These are phyloP conservation scores for Phenacoccus solenopsis DNA, from an alignment of 1,140 invertebrate species.

Conservation along the genomic window DNA sequence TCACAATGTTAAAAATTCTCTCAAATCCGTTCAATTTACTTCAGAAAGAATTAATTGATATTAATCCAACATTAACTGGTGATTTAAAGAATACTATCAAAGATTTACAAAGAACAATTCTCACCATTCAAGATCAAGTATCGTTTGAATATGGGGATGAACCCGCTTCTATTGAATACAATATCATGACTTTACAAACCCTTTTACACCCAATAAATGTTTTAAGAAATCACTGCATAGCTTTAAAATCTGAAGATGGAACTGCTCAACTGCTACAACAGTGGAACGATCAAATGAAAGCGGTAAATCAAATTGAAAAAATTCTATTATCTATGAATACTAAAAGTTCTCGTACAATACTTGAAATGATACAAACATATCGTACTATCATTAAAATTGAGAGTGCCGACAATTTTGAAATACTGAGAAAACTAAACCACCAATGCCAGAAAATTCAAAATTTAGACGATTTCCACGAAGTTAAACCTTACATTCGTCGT, in stretches of 20 bases:
- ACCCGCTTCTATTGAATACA: slow-evolving; percentile 26
- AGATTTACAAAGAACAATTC: slow-evolving; percentile 27
- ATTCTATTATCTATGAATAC: not conserved
- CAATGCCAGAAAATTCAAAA: not conserved
- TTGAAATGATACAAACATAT: not conserved
- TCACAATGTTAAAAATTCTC: slow-evolving; percentile 28
- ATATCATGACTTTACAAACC: slow-evolving; percentile 26
- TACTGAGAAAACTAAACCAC: not conserved
- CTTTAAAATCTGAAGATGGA: not conserved
- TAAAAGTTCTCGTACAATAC: not conserved
- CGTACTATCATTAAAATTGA: not conserved
- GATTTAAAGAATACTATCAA: slow-evolving; percentile 26
- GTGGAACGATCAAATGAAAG: not conserved
- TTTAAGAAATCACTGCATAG: slow-evolving; percentile 20
- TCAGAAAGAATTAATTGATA: slow-evolving; percentile 19
- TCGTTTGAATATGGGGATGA: slow-evolving; percentile 28
- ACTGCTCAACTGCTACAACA: not conserved
- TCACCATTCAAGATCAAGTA: slow-evolving; percentile 28
- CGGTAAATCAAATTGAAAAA: not conserved
- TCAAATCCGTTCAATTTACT: slow-evolving; percentile 15
- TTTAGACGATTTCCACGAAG: not conserved
- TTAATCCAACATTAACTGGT: slow-evolving; percentile 8
- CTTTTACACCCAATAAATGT: slow-evolving; percentile 26
- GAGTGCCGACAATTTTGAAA: not conserved
- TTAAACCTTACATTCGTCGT: not conserved